Base-by-base conservation (phyloP, 35 echinoderm and acorn worm species). In the Chiridota heheva region DNA sequence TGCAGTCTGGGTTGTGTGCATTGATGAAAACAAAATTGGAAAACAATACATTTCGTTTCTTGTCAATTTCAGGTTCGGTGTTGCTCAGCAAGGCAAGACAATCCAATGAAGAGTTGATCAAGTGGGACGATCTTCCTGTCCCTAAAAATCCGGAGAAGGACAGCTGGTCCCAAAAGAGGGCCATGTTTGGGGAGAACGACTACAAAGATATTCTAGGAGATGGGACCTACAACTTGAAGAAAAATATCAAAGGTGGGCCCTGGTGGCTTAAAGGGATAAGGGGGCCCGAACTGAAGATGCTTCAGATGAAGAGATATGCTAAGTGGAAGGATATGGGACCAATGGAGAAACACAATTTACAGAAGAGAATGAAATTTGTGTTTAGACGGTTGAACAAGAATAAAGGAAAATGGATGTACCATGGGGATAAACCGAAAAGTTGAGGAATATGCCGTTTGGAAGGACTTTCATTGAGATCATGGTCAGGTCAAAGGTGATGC, bases 151-250 rank as follows among this genome's bases (percentile, higher is more conserved):
- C 85, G 39, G 47, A 68, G 20, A 77, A 69, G 40, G 95, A 98
- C 34, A 51, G 70, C 7, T 98, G 95, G 95, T 63, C 60, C 13
- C 80, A 88, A 60, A 82, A 98, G 70, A 66, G 63, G 44, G 84
- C 95, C 29, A 74, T 98, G 15, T 98, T 92, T 65, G 95, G 95
- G 49, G 95, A 98, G 81, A 98, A 98, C 42, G 95, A 98, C 81
- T 98, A 88, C 76, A 98, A 98, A 77, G 95, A 98, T 63, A 88
- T 98, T 25, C 68, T 98, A 3, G 95, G 95, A 25, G 95, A 98
- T 49, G 95, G 95, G 1, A 80, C 84, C 0, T 98, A 98, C 67
- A 32, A 61, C 31, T 51, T 98, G 29, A 61, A 71, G 29, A 80
- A 62, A 56, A 98, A 98, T 47, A 53, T 98, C n/a, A 98, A 98